Percentiles rank a stretch among this genome's conserved stretches.
Evolutionary conservation across 1,140 invertebrate genomes (phyloP).

Genomic region (Drosophila pachea): DNA sequence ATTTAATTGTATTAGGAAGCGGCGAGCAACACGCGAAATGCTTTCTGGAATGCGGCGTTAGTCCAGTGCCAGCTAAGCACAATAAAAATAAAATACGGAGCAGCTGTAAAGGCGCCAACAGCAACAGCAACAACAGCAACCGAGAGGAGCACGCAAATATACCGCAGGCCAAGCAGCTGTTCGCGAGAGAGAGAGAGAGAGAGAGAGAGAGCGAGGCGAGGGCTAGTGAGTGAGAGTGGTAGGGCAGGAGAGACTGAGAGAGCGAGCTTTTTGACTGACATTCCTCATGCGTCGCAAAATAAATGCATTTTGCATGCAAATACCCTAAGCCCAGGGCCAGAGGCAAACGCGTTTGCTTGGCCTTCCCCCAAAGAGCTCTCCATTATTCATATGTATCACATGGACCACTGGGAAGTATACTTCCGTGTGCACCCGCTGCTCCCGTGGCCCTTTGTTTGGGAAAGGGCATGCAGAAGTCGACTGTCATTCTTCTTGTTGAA

Average conservation of each 20-base stretch:
- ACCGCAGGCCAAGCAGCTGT: constrained; percentile 54
- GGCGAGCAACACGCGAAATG: neutral
- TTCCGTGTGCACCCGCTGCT: too few species aligned
- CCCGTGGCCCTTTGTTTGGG: too few species aligned
- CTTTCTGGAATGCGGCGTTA: constrained; percentile 9
- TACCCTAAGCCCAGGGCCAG: neutral
- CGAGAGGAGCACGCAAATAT: constrained; percentile 37
- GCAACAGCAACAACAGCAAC: constrained; percentile 8
- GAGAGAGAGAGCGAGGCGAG: constrained; percentile 20
- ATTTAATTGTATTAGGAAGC: neutral
- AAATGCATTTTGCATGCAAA: constrained; percentile 6
- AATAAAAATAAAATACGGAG: constrained; percentile 29
- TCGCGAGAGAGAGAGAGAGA: constrained; percentile 23
- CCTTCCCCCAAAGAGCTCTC: too few species aligned
- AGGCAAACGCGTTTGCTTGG: too few species aligned
- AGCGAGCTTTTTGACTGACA: constrained; percentile 42
- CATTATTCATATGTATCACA: too few species aligned
- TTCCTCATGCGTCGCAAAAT: neutral
- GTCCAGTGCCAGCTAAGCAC: constrained; percentile 5
- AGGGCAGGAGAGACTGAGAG: neutral
- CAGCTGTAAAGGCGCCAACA: constrained; percentile 20
- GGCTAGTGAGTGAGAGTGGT: neutral
- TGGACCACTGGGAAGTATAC: too few species aligned
- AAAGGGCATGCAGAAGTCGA: too few species aligned
- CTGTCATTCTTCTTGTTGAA: too few species aligned